Evolutionary conservation across 2,888 invertebrate genomes (phyloP).

Genomic region (Spodoptera picta): DNA sequence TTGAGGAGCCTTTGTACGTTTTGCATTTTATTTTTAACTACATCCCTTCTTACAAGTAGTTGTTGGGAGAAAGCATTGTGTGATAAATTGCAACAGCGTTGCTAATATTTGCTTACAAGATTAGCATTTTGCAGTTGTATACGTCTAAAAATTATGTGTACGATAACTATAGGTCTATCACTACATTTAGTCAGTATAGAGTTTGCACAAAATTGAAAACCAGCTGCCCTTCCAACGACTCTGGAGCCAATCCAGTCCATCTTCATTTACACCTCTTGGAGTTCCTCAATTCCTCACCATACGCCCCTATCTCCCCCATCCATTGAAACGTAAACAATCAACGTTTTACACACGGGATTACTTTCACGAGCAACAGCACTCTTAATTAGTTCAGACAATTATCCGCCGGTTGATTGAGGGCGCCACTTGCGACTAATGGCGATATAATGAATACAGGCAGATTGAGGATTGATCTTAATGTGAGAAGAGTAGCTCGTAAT

Average conservation of each 20-base stretch:
- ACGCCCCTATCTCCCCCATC: not conserved
- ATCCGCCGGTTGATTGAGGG: conserved; percentile 31
- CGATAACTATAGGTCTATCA: no score
- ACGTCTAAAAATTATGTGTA: no score
- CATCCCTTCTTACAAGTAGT: conserved; percentile 16
- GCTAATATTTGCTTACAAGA: no score
- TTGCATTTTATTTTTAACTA: conserved; percentile 55
- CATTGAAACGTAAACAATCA: conserved; percentile 13
- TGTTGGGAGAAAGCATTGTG: conserved; percentile 3
- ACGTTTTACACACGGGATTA: conserved; percentile 35
- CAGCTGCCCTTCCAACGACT: no score
- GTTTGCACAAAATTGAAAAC: no score
- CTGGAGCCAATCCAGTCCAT: no score
- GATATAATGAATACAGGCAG: conserved; percentile 44
- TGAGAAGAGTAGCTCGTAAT: conserved; percentile 1
- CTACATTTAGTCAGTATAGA: no score
- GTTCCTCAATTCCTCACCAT: no score
- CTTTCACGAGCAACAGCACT: conserved; percentile 30
- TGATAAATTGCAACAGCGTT: not conserved
- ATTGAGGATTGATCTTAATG: not conserved
- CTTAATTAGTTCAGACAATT: conserved; percentile 52
- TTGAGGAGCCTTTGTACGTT: conserved; percentile 43
- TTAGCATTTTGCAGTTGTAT: no score
- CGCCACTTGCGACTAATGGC: conserved; percentile 26
- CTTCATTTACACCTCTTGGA: no score